Conservation (phyloP, 2,888 invertebrate species). For the Cheilosia scutellata region DNA sequence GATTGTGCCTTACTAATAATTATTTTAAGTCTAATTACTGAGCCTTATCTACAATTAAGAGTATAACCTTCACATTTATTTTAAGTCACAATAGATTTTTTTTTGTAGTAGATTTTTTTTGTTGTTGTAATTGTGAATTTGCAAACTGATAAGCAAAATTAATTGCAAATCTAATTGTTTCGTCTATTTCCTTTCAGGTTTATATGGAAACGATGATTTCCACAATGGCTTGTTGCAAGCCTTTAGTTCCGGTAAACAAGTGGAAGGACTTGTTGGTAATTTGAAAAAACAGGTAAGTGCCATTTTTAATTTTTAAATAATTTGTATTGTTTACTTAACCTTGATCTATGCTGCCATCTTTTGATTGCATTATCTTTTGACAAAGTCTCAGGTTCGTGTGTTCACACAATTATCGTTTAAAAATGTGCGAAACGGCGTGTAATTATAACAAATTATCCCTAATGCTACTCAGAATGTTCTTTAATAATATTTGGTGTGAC, state of each 20-base stretch:
- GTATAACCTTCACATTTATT: not conserved
- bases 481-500: too few species aligned
- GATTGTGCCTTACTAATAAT: too few species aligned
- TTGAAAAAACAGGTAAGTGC: slow-evolving; percentile 91
- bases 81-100: not conserved
- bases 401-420: too few species aligned
- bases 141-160: too few species aligned
- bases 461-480: too few species aligned
- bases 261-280: slow-evolving; percentile 91
- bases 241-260: slow-evolving; percentile 91
- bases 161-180: not conserved
- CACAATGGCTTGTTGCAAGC: slow-evolving; percentile 95
- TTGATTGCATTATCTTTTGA: not conserved
- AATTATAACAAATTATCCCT: too few species aligned
- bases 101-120: not conserved
- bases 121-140: not conserved
- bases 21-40: too few species aligned
- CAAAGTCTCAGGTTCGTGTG: not conserved
- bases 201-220: slow-evolving; percentile 97
- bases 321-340: not conserved
- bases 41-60: too few species aligned
- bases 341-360: not conserved
- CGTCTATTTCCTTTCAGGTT: slow-evolving; percentile 81
- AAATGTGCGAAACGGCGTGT: too few species aligned
- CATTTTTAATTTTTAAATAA: not conserved